Evolutionary conservation across 1,140 invertebrate genomes (phyloP), one percentile per base, ranked within the genome.

Genomic region (Drosophila subpulchrella): DNA sequence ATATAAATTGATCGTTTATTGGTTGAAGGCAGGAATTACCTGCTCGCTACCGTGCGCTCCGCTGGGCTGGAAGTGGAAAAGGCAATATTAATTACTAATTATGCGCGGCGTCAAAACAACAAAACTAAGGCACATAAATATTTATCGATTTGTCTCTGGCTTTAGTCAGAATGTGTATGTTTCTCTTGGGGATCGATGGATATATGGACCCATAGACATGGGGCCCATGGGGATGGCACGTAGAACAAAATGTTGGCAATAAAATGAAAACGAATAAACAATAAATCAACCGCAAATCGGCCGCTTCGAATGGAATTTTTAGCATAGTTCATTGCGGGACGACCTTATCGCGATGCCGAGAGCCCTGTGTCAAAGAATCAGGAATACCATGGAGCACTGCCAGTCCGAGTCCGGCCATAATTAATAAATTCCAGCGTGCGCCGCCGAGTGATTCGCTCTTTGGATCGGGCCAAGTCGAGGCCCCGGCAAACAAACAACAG

Each of bases 351-450:
- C 15, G 42, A 55, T 36, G 42, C 17, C 42, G 17, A 12, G 42
- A 46, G 42, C 20, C 48, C 46, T 65, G 72, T 78, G 60, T 72
- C 67, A 62, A 42, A 38, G 47, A 42, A 46, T 12, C 53, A 60
- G 36, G 67, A 75, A 70, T 77, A 38, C 44, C 76, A 53, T 75
- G 61, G 48, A 39, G 53, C 39, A 27, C 51, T 30, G 36, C 27
- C 30, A 46, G 42, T 24, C 10, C 17, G 10, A 39, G 46, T 57
- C 59, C 70, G 70, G 57, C 67, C 71, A 86, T 86, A 88, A 88
- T 89, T 88, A 84, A 89, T 89, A 89, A 89, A 88, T 88, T 88
- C 83, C 83, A 88, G 83, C 83, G 83, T 88, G 80, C 84, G 83
- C 83, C 80, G 63, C 63, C 42, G 75, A 66, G 51, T 78, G 71